phyloP scores from a whole-genome alignment of 2,888 invertebrate species.

The Pheosia gnoma region DNA sequence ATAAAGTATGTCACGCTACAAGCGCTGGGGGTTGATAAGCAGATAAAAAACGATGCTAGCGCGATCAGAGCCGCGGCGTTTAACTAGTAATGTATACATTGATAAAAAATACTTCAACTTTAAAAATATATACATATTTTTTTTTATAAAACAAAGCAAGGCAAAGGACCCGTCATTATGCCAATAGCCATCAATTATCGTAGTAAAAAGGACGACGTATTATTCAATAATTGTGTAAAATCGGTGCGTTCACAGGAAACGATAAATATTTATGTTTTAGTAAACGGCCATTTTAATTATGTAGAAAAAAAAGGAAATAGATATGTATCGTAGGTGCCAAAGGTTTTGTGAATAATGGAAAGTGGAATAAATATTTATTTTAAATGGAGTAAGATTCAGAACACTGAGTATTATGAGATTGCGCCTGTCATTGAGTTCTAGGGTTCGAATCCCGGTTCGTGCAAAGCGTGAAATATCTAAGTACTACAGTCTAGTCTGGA shows the following conservation, averaged over 20 bases:
- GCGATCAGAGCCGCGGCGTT: too few species aligned
- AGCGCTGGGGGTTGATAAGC: too few species aligned
- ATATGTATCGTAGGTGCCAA: slow-evolving; percentile 16
- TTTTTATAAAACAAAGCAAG: not conserved
- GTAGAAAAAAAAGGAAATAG: slow-evolving; percentile 18
- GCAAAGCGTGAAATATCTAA: too few species aligned
- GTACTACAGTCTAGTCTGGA: too few species aligned
- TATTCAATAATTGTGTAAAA: slow-evolving; percentile 26
- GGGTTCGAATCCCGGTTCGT: too few species aligned
- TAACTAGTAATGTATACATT: too few species aligned
- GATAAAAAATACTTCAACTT: too few species aligned
- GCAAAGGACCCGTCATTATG: not conserved
- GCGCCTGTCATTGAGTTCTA: too few species aligned
- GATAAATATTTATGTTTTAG: slow-evolving; percentile 40
- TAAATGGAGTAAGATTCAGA: too few species aligned
- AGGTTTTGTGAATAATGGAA: slow-evolving; percentile 11
- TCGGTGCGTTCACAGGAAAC: slow-evolving; percentile 35
- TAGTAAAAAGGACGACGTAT: slow-evolving; percentile 13
- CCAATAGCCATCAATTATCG: slow-evolving; percentile 9
- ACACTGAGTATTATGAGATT: too few species aligned
- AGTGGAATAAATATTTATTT: not conserved
- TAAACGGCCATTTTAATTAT: slow-evolving; percentile 29
- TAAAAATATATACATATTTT: not conserved
- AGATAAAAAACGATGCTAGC: too few species aligned
- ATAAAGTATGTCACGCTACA: too few species aligned